Base-by-base conservation (phyloP, 2,888 invertebrate genomes). In the Nymphalis polychloros region DNA sequence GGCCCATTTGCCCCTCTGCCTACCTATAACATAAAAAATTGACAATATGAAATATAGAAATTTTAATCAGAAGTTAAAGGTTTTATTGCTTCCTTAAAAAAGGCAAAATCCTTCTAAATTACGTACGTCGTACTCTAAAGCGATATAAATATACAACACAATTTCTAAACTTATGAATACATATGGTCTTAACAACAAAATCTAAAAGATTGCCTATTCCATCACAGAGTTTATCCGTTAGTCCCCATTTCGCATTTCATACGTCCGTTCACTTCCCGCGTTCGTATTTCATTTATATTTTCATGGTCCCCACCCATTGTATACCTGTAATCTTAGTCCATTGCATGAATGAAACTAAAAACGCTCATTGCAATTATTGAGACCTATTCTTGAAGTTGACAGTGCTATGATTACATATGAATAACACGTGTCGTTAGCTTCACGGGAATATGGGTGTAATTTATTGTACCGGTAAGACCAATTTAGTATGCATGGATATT, bases 331-430 rank as follows among this genome's bases (percentile, higher is more conserved):
- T 72, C 63, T 72, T 63, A 53, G 62, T 52, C 63, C 72, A 67
- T 67, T 59, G 53, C 62, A 72, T 72, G 67, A 71, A 72, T 71
- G 71, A 70, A 72, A 66, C 68, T 72, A 67, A 73, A 71, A 71
- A 69, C 73, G 60, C 59, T 70, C 65, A 69, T 69, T 65, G 73
- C 68, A 73, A 73, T 72, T 72, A 72, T 72, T 72, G 72, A 72
- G 72, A 72, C 72, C 72, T 72, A 72, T 72, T 72, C 72, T 72
- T 70, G 69, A 67, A 49, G 70, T 70, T 70, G 69, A 71, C 69
- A 73, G 75, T 71, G 69, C 75, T 72, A 72, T 75, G 73, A 75
- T 75, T 75, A 75, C 64, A 68, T 68, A 74, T 70, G 68, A 65
- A 71, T 71, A 66, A 66, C 68, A 68, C 68, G 67, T 61, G 66